Base-by-base conservation (phyloP, 2,888 invertebrate species). In the Hanleya hanleyi region DNA sequence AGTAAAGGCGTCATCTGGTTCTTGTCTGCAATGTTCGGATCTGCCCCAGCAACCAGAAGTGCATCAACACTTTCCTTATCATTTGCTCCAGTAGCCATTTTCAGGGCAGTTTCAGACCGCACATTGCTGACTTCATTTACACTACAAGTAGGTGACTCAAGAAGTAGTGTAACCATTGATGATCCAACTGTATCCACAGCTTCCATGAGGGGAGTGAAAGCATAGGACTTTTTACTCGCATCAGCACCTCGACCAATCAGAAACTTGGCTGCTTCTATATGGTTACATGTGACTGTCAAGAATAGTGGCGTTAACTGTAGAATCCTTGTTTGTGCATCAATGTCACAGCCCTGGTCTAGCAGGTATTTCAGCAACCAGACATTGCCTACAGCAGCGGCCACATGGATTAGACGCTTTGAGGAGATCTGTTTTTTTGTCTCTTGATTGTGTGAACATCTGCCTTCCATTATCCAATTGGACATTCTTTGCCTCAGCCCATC, bases 11-110 rank as follows among this genome's bases (percentile, higher is more conserved):
- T 77, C 18, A 68, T 73, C 1, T 80, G 80, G 18, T 70, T 57
- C 0, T 69, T 35, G 36, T 80, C 80, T 0, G 69, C 69, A 1
- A 76, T 36, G 35, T 87, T 81, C 1, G 82, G 80, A 67, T 83
- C 68, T 2, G 86, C 86, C 1, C 87, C 86, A n/a, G 84, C 82
- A 26, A 79, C 71, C 50, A 88, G 66, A 37, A 88, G 70, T 67
- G 15, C 22, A 1, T 18, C 57, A 3, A 29, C 57, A 26, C 15
- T 26, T 57, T 18, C 26, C 26, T 12, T 29, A 22, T 29, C 22
- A 26, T 57, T 57, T 15, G 15, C 32, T 4, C 57, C 2, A 26
- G 57, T 26, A 4, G 57, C 57, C 22, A 29, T 22, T 57, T 57
- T 57, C 29, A 57, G 57, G 32, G 57, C 29, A 29, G 57, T 57